phyloP scores from a whole-genome alignment of 2,113 vertebrate genomes.

The Vulpes ferrilata region DNA sequence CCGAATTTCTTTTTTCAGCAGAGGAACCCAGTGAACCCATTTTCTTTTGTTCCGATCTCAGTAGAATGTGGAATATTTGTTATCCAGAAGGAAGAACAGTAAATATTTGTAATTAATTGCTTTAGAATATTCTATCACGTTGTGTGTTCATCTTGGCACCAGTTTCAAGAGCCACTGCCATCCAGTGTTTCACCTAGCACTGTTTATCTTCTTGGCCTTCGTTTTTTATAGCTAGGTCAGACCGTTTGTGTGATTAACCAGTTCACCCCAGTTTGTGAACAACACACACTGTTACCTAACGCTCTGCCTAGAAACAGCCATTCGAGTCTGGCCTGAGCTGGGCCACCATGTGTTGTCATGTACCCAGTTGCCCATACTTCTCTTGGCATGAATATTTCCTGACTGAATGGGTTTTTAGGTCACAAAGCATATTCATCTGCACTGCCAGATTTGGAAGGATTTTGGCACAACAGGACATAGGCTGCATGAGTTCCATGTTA shows the following conservation, averaged over 20 bases:
- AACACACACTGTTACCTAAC: background rate
- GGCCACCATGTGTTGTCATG: background rate
- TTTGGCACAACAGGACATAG: background rate
- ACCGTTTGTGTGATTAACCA: background rate
- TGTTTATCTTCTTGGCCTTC: background rate
- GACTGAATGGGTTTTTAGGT: background rate
- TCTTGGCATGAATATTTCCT: constrained; percentile 37
- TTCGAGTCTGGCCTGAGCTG: background rate
- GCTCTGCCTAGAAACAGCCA: background rate
- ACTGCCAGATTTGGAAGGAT: constrained; percentile 27
- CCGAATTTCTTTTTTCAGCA: background rate
- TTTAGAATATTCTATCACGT: background rate
- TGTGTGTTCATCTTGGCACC: background rate
- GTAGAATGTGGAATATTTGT: background rate
- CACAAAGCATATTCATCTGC: background rate
- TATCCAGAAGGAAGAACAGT: background rate
- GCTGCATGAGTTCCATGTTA: background rate
- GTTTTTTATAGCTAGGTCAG: background rate
- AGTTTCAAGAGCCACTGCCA: background rate
- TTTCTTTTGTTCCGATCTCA: constrained; percentile 35
- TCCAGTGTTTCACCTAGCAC: background rate
- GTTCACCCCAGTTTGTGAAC: background rate
- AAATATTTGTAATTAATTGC: background rate
- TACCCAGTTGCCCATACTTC: background rate
- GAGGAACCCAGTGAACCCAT: background rate